phyloP scores from a whole-genome alignment of 2,113 vertebrate genomes.

The Paradisaea rubra region DNA sequence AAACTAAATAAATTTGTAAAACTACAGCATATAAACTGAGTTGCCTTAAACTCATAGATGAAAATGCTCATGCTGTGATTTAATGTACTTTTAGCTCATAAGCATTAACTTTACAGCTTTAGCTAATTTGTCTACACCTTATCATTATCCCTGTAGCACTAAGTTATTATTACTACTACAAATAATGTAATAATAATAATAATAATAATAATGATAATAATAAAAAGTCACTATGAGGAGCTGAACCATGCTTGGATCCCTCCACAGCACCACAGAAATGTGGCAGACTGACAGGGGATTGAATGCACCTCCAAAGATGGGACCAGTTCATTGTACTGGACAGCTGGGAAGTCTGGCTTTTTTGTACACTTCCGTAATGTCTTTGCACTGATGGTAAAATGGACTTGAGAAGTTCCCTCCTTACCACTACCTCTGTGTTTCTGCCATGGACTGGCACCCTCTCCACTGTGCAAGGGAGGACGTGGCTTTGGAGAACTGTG shows the following conservation, averaged over 20 bases:
- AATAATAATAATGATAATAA: not conserved
- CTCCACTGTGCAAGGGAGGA: not conserved
- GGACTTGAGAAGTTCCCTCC: not conserved
- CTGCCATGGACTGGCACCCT: not conserved
- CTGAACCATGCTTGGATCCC: not conserved
- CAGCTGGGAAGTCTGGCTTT: not conserved
- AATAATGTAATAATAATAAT: not conserved
- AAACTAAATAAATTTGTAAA: not conserved
- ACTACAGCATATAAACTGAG: not conserved
- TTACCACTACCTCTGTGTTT: accelerated
- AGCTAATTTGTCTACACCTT: not conserved
- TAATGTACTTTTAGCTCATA: not conserved
- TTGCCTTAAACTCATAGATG: not conserved
- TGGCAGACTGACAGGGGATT: not conserved
- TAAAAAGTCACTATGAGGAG: not conserved
- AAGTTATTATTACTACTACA: not conserved
- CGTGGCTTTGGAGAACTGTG: accelerated
- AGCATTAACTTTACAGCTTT: not conserved
- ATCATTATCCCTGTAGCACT: not conserved
- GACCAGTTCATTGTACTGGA: not conserved
- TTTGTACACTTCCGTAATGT: not conserved
- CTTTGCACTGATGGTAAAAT: not conserved
- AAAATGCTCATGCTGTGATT: not conserved
- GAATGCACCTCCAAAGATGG: accelerated
- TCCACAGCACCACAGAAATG: not conserved